Conservation (phyloP, 2,797 vertebrate genomes). For the Acrossocheilus wenchowensis region DNA sequence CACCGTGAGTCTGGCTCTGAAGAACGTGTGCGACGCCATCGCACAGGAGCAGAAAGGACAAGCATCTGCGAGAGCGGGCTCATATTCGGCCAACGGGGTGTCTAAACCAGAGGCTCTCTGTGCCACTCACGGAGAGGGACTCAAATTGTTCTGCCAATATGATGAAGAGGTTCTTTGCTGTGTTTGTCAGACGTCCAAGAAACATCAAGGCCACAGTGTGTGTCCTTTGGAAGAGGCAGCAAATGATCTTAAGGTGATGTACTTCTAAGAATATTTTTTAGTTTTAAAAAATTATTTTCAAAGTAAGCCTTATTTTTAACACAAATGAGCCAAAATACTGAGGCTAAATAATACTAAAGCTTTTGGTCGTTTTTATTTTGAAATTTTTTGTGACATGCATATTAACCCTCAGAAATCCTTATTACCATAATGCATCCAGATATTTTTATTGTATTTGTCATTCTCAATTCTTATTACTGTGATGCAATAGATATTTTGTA, state of each 20-base stretch:
- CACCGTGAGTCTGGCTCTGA: conserved; percentile 80
- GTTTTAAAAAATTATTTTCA: not conserved
- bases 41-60: conserved; percentile 69
- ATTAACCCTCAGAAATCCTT: not conserved
- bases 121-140: conserved; percentile 70
- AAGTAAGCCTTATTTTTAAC: not conserved
- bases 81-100: not conserved
- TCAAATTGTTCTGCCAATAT: conserved; percentile 79
- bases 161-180: conserved; percentile 80
- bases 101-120: conserved; percentile 66
- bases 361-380: not conserved
- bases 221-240: conserved; percentile 81
- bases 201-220: conserved; percentile 77
- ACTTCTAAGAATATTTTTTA: not conserved
- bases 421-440: not conserved
- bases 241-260: conserved; percentile 78
- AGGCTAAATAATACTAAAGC: too few species aligned
- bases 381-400: not conserved
- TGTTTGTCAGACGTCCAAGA: conserved; percentile 82
- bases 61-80: not conserved
- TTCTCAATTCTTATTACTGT: not conserved
- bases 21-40: conserved; percentile 81
- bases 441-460: not conserved
- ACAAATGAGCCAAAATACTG: not conserved
- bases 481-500: not conserved